These are phyloP conservation scores for Schizopygopsis pylzovi DNA, from an alignment of 2,797 vertebrate species.

Conservation along the genomic window DNA sequence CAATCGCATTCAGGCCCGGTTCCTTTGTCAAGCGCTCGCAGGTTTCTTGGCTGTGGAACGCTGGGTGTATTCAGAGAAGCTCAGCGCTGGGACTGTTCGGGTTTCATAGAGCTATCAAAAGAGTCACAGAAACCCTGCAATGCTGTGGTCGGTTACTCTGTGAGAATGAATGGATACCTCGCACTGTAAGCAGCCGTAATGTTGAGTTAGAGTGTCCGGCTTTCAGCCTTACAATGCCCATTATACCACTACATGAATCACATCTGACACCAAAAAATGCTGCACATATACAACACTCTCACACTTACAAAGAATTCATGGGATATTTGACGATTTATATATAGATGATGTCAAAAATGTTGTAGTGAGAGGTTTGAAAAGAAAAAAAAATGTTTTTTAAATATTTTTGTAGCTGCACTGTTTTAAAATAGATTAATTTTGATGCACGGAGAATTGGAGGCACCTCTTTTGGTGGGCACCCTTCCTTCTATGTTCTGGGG, in stretches of 20 bases:
- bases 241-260: neutral
- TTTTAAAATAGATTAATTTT: neutral
- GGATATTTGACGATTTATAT: neutral
- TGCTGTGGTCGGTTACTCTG: constrained; percentile 2
- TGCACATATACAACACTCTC: neutral
- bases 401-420: neutral
- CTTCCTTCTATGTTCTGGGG: neutral
- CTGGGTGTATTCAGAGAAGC: constrained; percentile 64
- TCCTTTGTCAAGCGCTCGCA: constrained; percentile 63
- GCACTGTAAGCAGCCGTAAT: neutral
- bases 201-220: neutral
- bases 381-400: neutral
- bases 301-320: neutral
- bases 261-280: neutral
- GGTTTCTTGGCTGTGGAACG: constrained; percentile 52
- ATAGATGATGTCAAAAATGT: neutral
- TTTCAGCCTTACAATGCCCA: constrained; percentile 17
- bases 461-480: neutral
- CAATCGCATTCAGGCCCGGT: constrained; percentile 61
- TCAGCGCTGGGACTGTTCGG: constrained; percentile 69
- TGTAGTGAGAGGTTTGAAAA: neutral
- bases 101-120: constrained; percentile 74
- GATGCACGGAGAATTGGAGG: neutral
- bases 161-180: constrained; percentile 5
- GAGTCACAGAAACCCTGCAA: constrained; percentile 64